Percentiles rank a stretch among this genome's conserved stretches.
Conservation (phyloP, 1,140 invertebrate species). For the Trissolcus basalis region DNA sequence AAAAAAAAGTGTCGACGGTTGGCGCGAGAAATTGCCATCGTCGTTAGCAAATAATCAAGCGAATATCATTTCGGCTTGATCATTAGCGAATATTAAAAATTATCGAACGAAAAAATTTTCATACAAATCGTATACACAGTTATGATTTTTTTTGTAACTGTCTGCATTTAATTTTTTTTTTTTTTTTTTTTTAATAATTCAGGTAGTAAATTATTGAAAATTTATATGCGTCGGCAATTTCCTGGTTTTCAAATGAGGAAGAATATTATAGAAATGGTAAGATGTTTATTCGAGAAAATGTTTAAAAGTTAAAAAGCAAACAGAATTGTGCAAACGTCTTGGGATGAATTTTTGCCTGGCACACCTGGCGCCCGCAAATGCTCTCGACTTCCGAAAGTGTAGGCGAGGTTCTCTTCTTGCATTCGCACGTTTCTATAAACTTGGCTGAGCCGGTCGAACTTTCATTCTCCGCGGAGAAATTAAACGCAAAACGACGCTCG, state of each 20-base stretch:
- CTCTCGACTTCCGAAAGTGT: conserved; percentile 53
- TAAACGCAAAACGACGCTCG: conserved; percentile 59
- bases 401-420: conserved; percentile 57
- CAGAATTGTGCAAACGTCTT: conserved; percentile 39
- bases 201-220: too few relatives aligned
- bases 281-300: conserved; percentile 26
- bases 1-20: conserved; percentile 23
- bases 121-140: not conserved
- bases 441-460: conserved; percentile 51
- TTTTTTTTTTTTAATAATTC: too few relatives aligned
- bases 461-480: conserved; percentile 63
- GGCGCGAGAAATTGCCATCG: conserved; percentile 24
- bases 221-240: too few relatives aligned
- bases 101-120: not conserved
- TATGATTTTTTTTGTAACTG: too few relatives aligned
- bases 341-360: conserved; percentile 18
- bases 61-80: not conserved
- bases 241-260: too few relatives aligned
- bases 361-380: conserved; percentile 42
- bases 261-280: too few relatives aligned
- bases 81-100: not conserved
- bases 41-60: conserved; percentile 11
- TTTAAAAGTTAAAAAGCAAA: conserved; percentile 33
- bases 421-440: conserved; percentile 63
- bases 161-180: too few relatives aligned